A percentile compares a stretch with the other conserved stretches of the same genome.
Conservation (phyloP, 2,797 vertebrate species). For the Acanthurus tractus region DNA sequence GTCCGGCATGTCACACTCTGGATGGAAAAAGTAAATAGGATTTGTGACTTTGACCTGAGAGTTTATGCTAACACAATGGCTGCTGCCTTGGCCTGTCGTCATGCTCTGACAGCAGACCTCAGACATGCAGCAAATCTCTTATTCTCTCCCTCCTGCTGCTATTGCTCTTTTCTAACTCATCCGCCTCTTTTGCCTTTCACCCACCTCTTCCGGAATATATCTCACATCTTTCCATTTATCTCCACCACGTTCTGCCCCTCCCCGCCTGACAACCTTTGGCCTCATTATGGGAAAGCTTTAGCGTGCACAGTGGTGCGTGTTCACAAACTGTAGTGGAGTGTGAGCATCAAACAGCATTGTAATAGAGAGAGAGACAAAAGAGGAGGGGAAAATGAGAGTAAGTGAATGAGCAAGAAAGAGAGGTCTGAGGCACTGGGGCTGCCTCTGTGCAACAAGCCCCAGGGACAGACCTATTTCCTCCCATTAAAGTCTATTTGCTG, state of each 20-base stretch:
- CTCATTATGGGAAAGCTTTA: slow-evolving; percentile 64
- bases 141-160: neutral
- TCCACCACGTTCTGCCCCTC: slow-evolving; percentile 8
- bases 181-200: slow-evolving; percentile 18
- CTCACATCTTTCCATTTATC: slow-evolving; percentile 61
- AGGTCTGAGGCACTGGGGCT: slow-evolving; percentile 50
- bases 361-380: slow-evolving; percentile 50
- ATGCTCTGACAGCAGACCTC: slow-evolving; percentile 39
- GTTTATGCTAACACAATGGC: slow-evolving; percentile 9
- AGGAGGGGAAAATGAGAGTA: slow-evolving; percentile 39
- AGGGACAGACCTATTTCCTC: slow-evolving; percentile 77
- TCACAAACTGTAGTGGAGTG: slow-evolving; percentile 46
- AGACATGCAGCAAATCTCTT: slow-evolving; percentile 25
- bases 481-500: slow-evolving; percentile 81
- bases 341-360: slow-evolving; percentile 62
- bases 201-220: slow-evolving; percentile 46
- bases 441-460: slow-evolving; percentile 62
- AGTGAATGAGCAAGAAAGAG: slow-evolving; percentile 45
- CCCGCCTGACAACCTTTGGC: slow-evolving; percentile 42
- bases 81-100: slow-evolving; percentile 2
- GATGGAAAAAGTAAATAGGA: slow-evolving; percentile 38
- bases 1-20: neutral
- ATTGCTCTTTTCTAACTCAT: slow-evolving; percentile 32
- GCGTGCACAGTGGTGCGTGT: slow-evolving; percentile 37
- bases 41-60: slow-evolving; percentile 36